Evolutionary conservation across 2,797 vertebrate species (phyloP), one percentile per base, ranked within the genome.

Genomic region (Brotula barbata): DNA sequence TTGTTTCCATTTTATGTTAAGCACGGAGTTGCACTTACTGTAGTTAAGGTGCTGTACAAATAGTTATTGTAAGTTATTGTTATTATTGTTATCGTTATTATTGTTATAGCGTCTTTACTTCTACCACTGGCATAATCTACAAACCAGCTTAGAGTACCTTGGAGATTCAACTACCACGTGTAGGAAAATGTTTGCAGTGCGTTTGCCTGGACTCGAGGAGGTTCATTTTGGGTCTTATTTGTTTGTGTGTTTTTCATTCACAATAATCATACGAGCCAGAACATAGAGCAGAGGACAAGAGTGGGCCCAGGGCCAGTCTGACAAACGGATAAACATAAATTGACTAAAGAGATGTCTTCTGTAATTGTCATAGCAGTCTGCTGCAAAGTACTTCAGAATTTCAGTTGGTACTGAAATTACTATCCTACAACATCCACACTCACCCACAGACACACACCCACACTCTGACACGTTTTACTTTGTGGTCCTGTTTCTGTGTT

Each of bases 391-490:
- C 68, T 73, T 64, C 48, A 11, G 42, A 47, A 58, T 55, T 72
- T 63, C 47, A 40, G 28, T 31, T 56, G 10, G 61, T 73, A 43
- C 68, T 62, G 28, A 62, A 60, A 65, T 64, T 46, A 65, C 22
- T 28, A n/a, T n/a, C n/a, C n/a, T n/a, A 42, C 16, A 17, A 12
- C 1, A 16, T 28, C 3, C 53, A 42, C 31, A 58, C 43, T 59
- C 67, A 28, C 25, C 25, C 25, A 28, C 8, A 28, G 4, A 9
- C n/a, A n/a, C n/a, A n/a, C n/a, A n/a, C n/a, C n/a, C n/a, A n/a
- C n/a, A n/a, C n/a, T n/a, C n/a, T n/a, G n/a, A n/a, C n/a, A n/a
- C n/a, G n/a, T n/a, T n/a, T n/a, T n/a, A n/a, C n/a, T n/a, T n/a
- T n/a, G n/a, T n/a, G n/a, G n/a, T n/a, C n/a, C n/a, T n/a, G n/a